Conservation (phyloP, 2,888 invertebrate species). For the Esperia sulphurella region DNA sequence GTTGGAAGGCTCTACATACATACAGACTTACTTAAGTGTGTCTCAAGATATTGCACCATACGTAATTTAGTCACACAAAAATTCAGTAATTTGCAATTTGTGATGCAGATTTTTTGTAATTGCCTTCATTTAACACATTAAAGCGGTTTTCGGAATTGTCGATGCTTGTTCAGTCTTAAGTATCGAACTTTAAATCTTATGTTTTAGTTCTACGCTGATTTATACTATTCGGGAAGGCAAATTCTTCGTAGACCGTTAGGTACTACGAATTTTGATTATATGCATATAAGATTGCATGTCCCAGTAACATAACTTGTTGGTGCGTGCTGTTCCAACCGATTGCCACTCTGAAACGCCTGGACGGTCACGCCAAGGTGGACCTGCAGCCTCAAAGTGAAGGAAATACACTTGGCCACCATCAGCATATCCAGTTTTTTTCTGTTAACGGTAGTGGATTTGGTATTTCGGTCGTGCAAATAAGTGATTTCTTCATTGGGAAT, state of each 20-base stretch:
- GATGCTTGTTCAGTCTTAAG: not conserved
- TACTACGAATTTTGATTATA: conserved; percentile 35
- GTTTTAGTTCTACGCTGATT: not conserved
- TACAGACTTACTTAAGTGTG: not conserved
- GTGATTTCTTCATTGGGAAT: not conserved
- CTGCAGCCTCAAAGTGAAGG: conserved; percentile 28
- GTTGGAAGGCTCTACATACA: conserved; percentile 6
- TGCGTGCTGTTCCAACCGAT: conserved; percentile 50
- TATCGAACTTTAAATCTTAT: not conserved
- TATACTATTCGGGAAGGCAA: conserved; percentile 5
- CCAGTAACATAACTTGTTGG: conserved; percentile 8
- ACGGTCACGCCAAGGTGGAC: conserved; percentile 32
- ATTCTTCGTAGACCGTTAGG: conserved; percentile 28
- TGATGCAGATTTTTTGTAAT: not conserved
- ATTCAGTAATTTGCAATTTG: too few relatives aligned
- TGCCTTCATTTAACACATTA: not conserved
- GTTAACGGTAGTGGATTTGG: conserved; percentile 38
- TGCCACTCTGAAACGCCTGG: conserved; percentile 30
- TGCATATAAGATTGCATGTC: conserved; percentile 49
- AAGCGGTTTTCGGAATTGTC: not conserved
- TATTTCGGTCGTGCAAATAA: conserved; percentile 38
- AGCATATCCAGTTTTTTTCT: conserved; percentile 38
- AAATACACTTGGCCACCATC: conserved; percentile 26
- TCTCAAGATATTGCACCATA: too few relatives aligned
- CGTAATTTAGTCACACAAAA: too few relatives aligned